A percentile compares a stretch with the other conserved stretches of the same genome.
phyloP scores from a whole-genome alignment of 2,797 vertebrate genomes.

The Anguilla pacifica region DNA sequence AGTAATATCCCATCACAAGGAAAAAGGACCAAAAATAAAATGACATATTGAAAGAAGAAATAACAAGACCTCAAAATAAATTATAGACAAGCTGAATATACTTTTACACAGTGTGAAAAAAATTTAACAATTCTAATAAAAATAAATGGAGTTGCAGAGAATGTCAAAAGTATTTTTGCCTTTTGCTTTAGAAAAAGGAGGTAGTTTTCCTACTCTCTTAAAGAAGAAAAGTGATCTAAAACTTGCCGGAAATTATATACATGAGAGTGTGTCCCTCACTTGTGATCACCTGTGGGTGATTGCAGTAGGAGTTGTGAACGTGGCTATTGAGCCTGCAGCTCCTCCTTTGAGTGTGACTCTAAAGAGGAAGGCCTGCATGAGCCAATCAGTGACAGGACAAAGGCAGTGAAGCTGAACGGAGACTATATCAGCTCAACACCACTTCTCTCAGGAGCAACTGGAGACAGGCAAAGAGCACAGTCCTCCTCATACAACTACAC shows the following conservation, averaged over 20 bases:
- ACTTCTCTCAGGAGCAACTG: not conserved
- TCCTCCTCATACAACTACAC: conserved; percentile 14
- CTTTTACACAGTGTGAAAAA: not conserved
- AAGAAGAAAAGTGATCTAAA: not conserved
- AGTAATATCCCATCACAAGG: not conserved
- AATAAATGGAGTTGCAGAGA: not conserved
- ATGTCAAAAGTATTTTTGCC: not conserved
- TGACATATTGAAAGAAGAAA: not conserved
- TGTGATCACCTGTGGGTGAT: not conserved
- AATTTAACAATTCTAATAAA: not conserved
- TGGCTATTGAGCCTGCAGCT: not conserved
- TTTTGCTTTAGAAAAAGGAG: not conserved
- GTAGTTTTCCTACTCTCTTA: not conserved
- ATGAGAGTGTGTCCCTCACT: not conserved
- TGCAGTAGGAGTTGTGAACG: not conserved
- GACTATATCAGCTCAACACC: not conserved
- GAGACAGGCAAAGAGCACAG: not conserved
- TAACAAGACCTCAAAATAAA: not conserved
- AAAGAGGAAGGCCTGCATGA: conserved; percentile 20
- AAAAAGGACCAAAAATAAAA: not conserved
- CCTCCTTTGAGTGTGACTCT: conserved; percentile 2
- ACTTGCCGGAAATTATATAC: not conserved
- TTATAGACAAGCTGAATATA: not conserved
- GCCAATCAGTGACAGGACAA: conserved; percentile 33
- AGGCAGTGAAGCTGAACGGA: conserved; percentile 1